Percentiles rank a stretch among this genome's conserved stretches.
Evolutionary conservation across 2,888 invertebrate species (phyloP).

Genomic region (Ormia ochracea): DNA sequence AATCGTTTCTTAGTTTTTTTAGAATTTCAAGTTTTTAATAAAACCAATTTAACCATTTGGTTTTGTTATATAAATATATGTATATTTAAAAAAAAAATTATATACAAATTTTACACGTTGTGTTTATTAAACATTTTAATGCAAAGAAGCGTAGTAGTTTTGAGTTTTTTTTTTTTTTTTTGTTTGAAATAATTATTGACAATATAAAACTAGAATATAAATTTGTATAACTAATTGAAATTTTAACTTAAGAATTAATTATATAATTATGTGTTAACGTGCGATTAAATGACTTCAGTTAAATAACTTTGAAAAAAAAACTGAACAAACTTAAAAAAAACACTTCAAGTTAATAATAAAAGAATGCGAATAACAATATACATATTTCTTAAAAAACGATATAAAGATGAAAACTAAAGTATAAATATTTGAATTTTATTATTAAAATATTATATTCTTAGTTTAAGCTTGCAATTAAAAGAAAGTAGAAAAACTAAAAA

Average conservation of each 20-base stretch:
- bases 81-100: slow-evolving; percentile 37
- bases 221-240: slow-evolving; percentile 12
- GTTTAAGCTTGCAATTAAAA: no score
- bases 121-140: slow-evolving; percentile 67
- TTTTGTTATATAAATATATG: slow-evolving; percentile 46
- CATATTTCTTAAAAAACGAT: slow-evolving; percentile 1
- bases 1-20: no score
- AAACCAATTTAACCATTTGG: slow-evolving; percentile 59
- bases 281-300: slow-evolving; percentile 18
- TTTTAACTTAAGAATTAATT: slow-evolving; percentile 41
- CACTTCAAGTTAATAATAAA: background rate
- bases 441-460: no score
- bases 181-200: slow-evolving; percentile 32
- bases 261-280: slow-evolving; percentile 32
- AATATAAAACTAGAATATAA: slow-evolving; percentile 18
- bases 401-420: slow-evolving; percentile 24
- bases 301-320: slow-evolving; percentile 28
- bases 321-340: slow-evolving; percentile 9
- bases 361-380: slow-evolving; percentile 9
- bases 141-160: slow-evolving; percentile 69
- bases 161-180: slow-evolving; percentile 63
- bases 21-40: no score
- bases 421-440: no score
- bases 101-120: slow-evolving; percentile 60
- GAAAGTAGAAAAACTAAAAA: no score